Base-by-base conservation (phyloP, 2,113 vertebrate species). In the Paratilapia polleni region DNA sequence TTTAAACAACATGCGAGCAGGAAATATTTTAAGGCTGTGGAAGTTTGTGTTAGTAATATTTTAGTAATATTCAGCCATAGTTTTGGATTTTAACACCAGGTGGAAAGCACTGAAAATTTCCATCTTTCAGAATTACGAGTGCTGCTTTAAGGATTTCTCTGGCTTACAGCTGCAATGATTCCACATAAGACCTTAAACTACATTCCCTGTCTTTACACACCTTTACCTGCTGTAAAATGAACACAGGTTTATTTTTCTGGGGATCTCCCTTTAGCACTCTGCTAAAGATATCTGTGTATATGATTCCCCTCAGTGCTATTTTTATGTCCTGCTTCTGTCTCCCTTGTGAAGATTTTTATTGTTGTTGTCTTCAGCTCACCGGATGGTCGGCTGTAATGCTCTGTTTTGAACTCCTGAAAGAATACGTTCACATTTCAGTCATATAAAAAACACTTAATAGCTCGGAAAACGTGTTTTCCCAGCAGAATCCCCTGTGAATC, bases 391-490 rank as follows among this genome's bases (percentile, higher is more conserved):
- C 68, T 81, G 41, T 80, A 88, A 85, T 74, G 83, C 52, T 86
- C 88, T 87, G 85, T 88, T 84, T 83, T 92, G 85, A 89, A 83
- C 80, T 88, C 82, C 86, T 89, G 66, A 82, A 91, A 90, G 86
- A 85, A 73, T 78, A 81, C 6, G 49, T 83, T 90, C 83, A 86
- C 77, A 89, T 90, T 87, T 92, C 78, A 90, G 61, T 80, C 70
- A 24, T 85, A 93, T 91, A 89, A 91, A 93, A 80, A 83, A 82
- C 86, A 90, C 83, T 92, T 91, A 93, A 91, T 90, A 91, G 88
- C 89, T 92, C 47, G 84, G 88, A 91, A 87, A 92, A 93, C 93
- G 87, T 79, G 79, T 91, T 93, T 92, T 92, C 73, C 85, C 85
- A 80, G 86, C 90, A 87, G 88, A 82, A 86, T 90, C 90, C 86